Evolutionary conservation across 92 coral and sea anemone genomes (phyloP), one percentile per base, ranked within the genome.

Genomic region (Epizoanthus rinbou): DNA sequence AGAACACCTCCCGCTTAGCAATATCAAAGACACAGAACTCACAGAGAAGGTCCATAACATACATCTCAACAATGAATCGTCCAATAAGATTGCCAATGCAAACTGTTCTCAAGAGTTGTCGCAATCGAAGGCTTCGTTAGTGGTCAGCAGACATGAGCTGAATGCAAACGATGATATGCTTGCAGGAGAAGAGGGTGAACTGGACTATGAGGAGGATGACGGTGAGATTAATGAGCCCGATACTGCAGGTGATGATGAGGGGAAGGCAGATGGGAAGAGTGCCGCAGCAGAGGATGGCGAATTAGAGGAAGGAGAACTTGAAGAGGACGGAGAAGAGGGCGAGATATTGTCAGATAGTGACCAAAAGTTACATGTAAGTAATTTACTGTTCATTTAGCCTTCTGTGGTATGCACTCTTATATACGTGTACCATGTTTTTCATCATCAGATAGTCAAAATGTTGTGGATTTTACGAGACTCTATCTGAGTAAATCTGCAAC

Each of bases 261-360:
- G 54, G 54, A 47, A 47, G 15, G 8, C 14, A 8, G 54, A 59
- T 59, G 54, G 69, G 6, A 76, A 76, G 53, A 67, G 69, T 10
- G 21, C 15, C 3, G 31, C 41, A 58, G 68, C 11, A 13, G 81
- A 76, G 41, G 81, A 76, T 23, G 57, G 81, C 3, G 81, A 76
- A 64, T 19, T 76, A 31, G 81, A 76, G 56, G 81, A 76, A 33
- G 81, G 81, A 59, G 81, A 76, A 14, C 62, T 76, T 25, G 81
- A 76, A 18, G 80, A 74, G 13, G 81, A 76, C 5, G 47, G 68
- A 33, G 81, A 76, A 16, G 81, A 76, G 24, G 81, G 69, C 37
- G 81, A 76, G 63, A 76, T 35, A 57, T 59, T 58, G 69, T 35
- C 81, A 28, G 81, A 41, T 4, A 76, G 81, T 37, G 81, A 76